phyloP scores from a whole-genome alignment of 1,140 invertebrate species.

The Nephila pilipes region DNA sequence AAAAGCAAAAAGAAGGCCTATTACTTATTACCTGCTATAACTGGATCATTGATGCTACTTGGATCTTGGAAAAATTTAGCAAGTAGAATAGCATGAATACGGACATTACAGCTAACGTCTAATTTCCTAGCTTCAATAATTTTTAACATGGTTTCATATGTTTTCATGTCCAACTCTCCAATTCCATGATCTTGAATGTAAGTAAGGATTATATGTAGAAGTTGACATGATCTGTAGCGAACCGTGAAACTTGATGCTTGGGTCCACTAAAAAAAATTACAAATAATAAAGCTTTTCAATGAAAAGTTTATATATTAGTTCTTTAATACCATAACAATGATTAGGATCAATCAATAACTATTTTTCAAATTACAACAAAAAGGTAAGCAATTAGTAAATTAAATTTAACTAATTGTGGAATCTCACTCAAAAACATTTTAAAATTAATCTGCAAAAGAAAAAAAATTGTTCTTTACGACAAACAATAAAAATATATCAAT shows the following conservation, averaged over 20 bases:
- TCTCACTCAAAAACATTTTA: too few relatives aligned
- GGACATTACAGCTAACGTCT: conserved; percentile 57
- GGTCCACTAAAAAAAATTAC: conserved; percentile 50
- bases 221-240: conserved; percentile 51
- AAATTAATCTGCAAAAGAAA: too few relatives aligned
- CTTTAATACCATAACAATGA: too few relatives aligned
- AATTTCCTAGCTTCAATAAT: conserved; percentile 25
- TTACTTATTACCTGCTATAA: conserved; percentile 55
- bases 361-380: too few relatives aligned
- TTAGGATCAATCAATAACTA: too few relatives aligned
- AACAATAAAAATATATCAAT: too few relatives aligned
- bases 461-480: too few relatives aligned
- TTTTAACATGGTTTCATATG: conserved; percentile 41
- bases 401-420: too few relatives aligned
- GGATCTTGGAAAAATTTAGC: conserved; percentile 73
- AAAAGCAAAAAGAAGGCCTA: background rate
- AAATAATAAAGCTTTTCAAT: background rate
- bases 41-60: conserved; percentile 43
- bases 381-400: too few relatives aligned
- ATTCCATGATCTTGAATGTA: conserved; percentile 64
- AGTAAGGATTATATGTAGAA: conserved; percentile 48
- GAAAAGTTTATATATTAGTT: background rate
- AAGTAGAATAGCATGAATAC: conserved; percentile 51
- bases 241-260: conserved; percentile 28
- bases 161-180: conserved; percentile 48